Evolutionary conservation across 2,888 invertebrate species (phyloP), one percentile per base, ranked within the genome.

Genomic region (Atethmia centrago): DNA sequence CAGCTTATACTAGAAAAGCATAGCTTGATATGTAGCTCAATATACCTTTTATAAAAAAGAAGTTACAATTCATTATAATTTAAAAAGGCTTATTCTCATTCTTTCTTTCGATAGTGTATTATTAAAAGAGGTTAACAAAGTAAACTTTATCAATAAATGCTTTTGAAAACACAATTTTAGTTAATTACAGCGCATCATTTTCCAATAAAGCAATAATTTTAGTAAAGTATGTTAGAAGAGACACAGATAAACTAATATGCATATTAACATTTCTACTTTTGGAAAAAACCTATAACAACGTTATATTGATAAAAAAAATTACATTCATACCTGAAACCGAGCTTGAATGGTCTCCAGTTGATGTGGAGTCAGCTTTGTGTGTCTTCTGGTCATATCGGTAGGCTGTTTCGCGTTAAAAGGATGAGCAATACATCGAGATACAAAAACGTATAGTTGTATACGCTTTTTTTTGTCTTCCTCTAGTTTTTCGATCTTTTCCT

Each of bases 351-450:
- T 98, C 94, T 99, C 99, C 85, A 99, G 96, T 95, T 99, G 99
- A 93, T 99, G 99, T 92, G 99, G 99, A 72, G 98, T 99, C 70
- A 99, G 98, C 97, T 99, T 99, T 72, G 98, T 98, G 93, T 99
- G 99, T 81, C 99, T 97, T 90, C 98, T 97, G 3, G 99, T 99
- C 99, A 99, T 99, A 93, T 99, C 99, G 12, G 99, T 99, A 1
- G 99, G 99, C 93, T 99, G 99, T 95, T 99, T 99, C 19, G 99
- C 99, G 96, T 99, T 99, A 97, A 99, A 99, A 12, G 99, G 99
- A 96, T 99, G 99, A 12, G 99, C 99, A 91, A 99, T 98, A 95
- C 99, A 99, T 92, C 99, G 97, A 84, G 99, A 99, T 85, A 99
- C 99, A 94, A 99, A 99, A 84, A 99, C 99, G 95, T 99, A 99